phyloP scores from a whole-genome alignment of 2,797 vertebrate species.

The Pteropus rufus region DNA sequence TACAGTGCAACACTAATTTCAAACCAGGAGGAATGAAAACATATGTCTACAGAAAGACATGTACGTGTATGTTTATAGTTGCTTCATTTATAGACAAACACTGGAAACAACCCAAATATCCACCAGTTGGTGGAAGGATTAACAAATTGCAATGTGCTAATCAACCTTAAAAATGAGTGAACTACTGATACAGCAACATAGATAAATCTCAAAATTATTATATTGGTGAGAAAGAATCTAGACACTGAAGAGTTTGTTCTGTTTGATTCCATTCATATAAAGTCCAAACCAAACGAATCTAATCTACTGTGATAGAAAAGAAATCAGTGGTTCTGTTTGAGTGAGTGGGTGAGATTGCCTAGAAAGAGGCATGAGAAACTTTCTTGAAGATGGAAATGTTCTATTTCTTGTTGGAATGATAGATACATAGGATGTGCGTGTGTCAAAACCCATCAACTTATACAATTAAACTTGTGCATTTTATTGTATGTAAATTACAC shows the following conservation, averaged over 20 bases:
- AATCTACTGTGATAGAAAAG: neutral
- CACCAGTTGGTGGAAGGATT: neutral
- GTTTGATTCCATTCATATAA: neutral
- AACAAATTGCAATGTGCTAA: neutral
- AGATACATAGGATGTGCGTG: neutral
- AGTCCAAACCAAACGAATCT: neutral
- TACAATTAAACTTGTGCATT: neutral
- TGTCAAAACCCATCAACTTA: neutral
- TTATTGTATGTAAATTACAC: neutral
- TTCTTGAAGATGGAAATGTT: neutral
- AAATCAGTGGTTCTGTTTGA: neutral
- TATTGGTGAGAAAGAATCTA: neutral
- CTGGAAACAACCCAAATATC: neutral
- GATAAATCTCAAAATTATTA: neutral
- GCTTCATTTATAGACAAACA: conserved; percentile 9
- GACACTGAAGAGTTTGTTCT: neutral
- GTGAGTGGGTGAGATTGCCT: neutral
- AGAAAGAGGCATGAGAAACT: neutral
- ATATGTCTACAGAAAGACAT: neutral
- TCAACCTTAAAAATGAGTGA: neutral
- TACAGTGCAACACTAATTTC: neutral
- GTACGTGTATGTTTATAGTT: neutral
- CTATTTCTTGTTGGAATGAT: neutral
- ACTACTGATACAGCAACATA: neutral
- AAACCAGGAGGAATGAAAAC: neutral